These are phyloP conservation scores for Mythimna ferrago DNA, from an alignment of 2,888 invertebrate genomes.

Conservation along the genomic window DNA sequence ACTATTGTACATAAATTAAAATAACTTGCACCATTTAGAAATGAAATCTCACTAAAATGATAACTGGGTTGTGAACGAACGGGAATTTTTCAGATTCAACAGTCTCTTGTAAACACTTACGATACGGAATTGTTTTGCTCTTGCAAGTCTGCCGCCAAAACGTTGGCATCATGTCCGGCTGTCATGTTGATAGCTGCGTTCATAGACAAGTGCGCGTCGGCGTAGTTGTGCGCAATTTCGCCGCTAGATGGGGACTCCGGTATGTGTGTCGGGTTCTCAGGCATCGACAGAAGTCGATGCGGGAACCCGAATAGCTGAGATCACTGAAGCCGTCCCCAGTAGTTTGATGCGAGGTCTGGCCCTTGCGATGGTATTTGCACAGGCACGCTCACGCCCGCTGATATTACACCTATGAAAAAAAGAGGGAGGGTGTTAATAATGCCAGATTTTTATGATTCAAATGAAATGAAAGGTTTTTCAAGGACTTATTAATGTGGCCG, in stretches of 20 bases:
- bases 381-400: slow-evolving; percentile 97
- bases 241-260: slow-evolving; percentile 87
- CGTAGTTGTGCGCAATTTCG: slow-evolving; percentile 88
- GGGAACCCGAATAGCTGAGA: slow-evolving; percentile 97
- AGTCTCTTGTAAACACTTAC: slow-evolving; percentile 71
- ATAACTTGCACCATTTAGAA: slow-evolving; percentile 74
- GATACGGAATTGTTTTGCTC: slow-evolving; percentile 84
- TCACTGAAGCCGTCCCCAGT: slow-evolving; percentile 98
- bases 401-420: slow-evolving; percentile 95
- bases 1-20: slow-evolving; percentile 65
- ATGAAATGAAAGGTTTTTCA: neutral
- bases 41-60: slow-evolving; percentile 73
- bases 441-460: neutral
- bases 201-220: slow-evolving; percentile 84
- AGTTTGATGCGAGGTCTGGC: slow-evolving; percentile 94
- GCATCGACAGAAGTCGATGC: slow-evolving; percentile 93
- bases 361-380: slow-evolving; percentile 97
- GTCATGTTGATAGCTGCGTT: slow-evolving; percentile 89
- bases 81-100: slow-evolving; percentile 49
- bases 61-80: slow-evolving; percentile 53
- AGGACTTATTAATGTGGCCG: neutral
- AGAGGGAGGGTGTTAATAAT: slow-evolving; percentile 64
- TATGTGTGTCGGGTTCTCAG: slow-evolving; percentile 90
- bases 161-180: slow-evolving; percentile 88
- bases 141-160: slow-evolving; percentile 82